Conservation (phyloP, 2,797 vertebrate genomes). For the Hybognathus amarus region DNA sequence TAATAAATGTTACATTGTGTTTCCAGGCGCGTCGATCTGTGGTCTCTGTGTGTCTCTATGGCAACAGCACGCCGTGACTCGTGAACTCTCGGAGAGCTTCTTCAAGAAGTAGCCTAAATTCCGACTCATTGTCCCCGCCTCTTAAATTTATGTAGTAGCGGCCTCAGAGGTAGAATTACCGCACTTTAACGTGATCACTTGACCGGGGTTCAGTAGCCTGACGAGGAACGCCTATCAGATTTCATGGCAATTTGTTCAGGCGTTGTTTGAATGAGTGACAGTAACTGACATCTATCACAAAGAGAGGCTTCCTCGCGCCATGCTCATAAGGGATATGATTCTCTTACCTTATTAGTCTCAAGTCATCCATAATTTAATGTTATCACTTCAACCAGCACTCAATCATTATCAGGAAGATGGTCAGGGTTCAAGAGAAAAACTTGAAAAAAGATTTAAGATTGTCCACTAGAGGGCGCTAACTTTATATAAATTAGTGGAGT, state of each 20-base stretch:
- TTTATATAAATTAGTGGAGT: not conserved
- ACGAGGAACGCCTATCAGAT: slow-evolving; percentile 59
- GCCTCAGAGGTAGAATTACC: slow-evolving; percentile 59
- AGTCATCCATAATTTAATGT: slow-evolving; percentile 36
- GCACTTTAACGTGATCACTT: slow-evolving; percentile 42
- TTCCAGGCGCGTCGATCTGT: not conserved
- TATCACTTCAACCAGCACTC: not conserved
- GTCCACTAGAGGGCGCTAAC: not conserved
- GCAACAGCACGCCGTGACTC: slow-evolving; percentile 65
- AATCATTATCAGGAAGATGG: not conserved
- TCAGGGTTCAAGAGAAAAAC: not conserved
- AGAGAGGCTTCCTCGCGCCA: slow-evolving; percentile 9
- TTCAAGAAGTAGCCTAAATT: not conserved
- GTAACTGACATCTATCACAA: slow-evolving; percentile 36
- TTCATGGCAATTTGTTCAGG: slow-evolving; percentile 57
- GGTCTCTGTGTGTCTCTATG: slow-evolving; percentile 62
- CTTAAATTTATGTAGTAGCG: slow-evolving; percentile 36
- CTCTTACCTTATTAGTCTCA: not conserved
- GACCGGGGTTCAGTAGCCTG: slow-evolving; percentile 37
- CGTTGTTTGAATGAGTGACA: slow-evolving; percentile 58
- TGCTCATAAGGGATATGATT: not conserved
- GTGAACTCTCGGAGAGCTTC: slow-evolving; percentile 44
- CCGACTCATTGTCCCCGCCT: slow-evolving; percentile 17
- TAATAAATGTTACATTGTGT: not conserved
- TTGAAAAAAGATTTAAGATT: not conserved